phyloP scores from a whole-genome alignment of 2,797 vertebrate species.

The Aphelocoma californica region DNA sequence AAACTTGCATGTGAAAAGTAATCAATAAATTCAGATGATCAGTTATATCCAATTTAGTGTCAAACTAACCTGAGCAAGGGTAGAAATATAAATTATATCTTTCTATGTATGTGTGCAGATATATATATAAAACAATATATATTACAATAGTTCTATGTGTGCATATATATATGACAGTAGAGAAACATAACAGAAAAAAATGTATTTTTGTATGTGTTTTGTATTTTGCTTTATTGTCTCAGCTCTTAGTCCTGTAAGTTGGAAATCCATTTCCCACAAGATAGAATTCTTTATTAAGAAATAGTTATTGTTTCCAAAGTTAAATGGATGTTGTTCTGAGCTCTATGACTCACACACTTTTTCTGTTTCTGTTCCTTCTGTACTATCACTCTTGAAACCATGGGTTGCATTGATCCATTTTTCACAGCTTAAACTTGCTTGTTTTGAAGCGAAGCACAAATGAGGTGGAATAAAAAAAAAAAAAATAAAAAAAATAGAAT shows the following conservation, averaged over 20 bases:
- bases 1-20: background rate
- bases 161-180: background rate
- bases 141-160: background rate
- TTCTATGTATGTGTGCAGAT: background rate
- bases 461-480: background rate
- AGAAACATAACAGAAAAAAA: background rate
- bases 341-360: background rate
- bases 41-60: background rate
- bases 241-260: background rate
- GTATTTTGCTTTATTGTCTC: background rate
- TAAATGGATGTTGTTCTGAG: background rate
- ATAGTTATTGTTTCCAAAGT: background rate
- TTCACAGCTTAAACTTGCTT: background rate
- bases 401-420: background rate
- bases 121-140: background rate
- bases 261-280: background rate
- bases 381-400: background rate
- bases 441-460: background rate
- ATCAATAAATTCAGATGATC: background rate
- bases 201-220: background rate
- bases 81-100: background rate
- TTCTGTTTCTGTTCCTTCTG: background rate
- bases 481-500: background rate
- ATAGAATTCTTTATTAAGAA: background rate
- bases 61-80: background rate